Evolutionary conservation across 1,140 invertebrate species (phyloP).

Genomic region (Chlorops oryzae): DNA sequence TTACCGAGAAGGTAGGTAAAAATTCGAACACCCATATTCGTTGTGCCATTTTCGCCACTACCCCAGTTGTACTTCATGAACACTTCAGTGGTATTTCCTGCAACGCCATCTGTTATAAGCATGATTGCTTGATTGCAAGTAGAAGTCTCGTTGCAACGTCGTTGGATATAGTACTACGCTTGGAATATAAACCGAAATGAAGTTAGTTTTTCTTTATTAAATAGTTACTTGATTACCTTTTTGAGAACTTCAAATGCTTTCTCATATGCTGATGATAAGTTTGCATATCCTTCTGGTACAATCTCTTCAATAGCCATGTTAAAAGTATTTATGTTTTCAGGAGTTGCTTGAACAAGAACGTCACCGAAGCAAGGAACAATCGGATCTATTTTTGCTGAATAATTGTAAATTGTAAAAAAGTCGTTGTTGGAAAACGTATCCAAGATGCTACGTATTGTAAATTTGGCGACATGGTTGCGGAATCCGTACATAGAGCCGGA

Average conservation of each 20-base stretch:
- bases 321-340: constrained; percentile 77
- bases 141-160: constrained; percentile 54
- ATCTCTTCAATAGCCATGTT: constrained; percentile 64
- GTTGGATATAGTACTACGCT: constrained; percentile 51
- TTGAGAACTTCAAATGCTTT: constrained; percentile 79
- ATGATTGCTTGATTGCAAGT: constrained; percentile 96
- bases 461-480: constrained; percentile 57
- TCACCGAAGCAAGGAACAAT: constrained; percentile 76
- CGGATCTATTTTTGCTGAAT: constrained; percentile 59
- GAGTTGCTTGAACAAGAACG: constrained; percentile 83
- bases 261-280: constrained; percentile 77
- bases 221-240: constrained; percentile 52
- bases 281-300: constrained; percentile 72
- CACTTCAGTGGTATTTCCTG: constrained; percentile 80
- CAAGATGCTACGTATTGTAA: constrained; percentile 78
- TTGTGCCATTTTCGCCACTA: constrained; percentile 53
- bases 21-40: constrained; percentile 73
- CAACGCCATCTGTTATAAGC: constrained; percentile 97
- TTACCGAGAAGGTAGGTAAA: constrained; percentile 96
- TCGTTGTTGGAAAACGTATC: constrained; percentile 98
- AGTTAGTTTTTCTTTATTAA: not conserved
- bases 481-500: constrained; percentile 97
- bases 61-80: constrained; percentile 81
- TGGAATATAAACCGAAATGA: not conserved
- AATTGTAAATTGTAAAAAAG: constrained; percentile 87